These are phyloP conservation scores for Siphonodentalium dalli DNA, from an alignment of 2,888 invertebrate genomes.

Conservation along the genomic window DNA sequence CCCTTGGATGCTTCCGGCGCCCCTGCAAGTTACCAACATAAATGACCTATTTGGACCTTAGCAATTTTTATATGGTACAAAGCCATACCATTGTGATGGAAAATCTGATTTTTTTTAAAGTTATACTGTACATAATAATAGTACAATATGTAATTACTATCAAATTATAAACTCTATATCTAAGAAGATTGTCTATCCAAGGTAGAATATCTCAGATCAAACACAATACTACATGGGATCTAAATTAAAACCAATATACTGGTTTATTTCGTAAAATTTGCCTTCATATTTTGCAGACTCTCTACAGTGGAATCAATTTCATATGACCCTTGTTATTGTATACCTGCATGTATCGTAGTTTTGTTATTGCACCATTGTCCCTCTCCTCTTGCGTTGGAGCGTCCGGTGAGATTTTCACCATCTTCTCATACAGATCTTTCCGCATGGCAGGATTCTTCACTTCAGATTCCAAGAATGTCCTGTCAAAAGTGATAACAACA, in stretches of 20 bases:
- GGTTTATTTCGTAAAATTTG: neutral
- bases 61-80: too few relatives aligned
- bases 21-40: too few relatives aligned
- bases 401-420: slow-evolving; percentile 87
- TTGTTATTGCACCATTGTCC: slow-evolving; percentile 83
- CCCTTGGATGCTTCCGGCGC: too few relatives aligned
- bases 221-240: neutral
- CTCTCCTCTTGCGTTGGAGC: slow-evolving; percentile 89
- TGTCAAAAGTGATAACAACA: slow-evolving; percentile 33
- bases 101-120: too few relatives aligned
- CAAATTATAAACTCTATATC: too few relatives aligned
- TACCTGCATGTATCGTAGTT: slow-evolving; percentile 88
- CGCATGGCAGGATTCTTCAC: slow-evolving; percentile 86
- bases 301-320: too few relatives aligned
- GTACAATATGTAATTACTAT: too few relatives aligned
- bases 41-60: too few relatives aligned
- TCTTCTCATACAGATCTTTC: slow-evolving; percentile 90
- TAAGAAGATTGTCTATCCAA: too few relatives aligned
- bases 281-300: neutral
- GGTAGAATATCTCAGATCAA: neutral
- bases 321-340: too few relatives aligned
- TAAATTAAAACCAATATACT: neutral
- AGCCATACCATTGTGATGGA: too few relatives aligned
- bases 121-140: too few relatives aligned
- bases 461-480: slow-evolving; percentile 92